These are phyloP conservation scores for Acanthosepion esculentum DNA, from an alignment of 2,888 invertebrate species.

Conservation along the genomic window DNA sequence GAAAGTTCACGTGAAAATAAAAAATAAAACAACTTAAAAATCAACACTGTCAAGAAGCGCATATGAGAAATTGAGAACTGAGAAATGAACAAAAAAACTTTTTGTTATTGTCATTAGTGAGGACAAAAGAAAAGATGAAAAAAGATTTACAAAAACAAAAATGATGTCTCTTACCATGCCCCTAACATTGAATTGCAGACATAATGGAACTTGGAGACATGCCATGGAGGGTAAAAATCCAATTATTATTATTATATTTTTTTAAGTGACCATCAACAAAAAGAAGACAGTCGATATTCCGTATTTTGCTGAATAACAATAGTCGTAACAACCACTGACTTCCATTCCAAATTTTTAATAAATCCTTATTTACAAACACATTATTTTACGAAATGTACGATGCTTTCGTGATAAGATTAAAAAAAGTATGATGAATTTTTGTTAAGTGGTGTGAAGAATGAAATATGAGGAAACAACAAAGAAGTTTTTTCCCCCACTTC, in stretches of 20 bases:
- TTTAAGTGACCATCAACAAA: not conserved
- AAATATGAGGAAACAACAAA: not conserved
- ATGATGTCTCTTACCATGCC: not conserved
- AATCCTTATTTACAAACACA: not conserved
- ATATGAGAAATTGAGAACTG: too few species aligned
- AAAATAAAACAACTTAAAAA: too few species aligned
- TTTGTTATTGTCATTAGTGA: not conserved
- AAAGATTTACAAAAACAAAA: not conserved
- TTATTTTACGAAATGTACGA: not conserved
- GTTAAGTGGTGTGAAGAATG: not conserved
- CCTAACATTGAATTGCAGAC: conserved; percentile 44
- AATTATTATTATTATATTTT: not conserved
- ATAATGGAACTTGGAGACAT: conserved; percentile 43
- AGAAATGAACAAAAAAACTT: too few species aligned
- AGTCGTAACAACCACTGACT: not conserved
- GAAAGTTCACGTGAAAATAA: too few species aligned
- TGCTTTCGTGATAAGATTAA: not conserved
- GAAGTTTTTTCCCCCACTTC: not conserved
- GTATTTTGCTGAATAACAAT: not conserved
- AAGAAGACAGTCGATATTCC: not conserved
- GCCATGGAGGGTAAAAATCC: conserved; percentile 43
- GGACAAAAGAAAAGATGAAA: not conserved
- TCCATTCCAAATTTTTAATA: not conserved
- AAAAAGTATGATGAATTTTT: not conserved
- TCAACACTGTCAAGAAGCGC: too few species aligned